Conservation (phyloP, 2,888 invertebrate species). For the Axea sp. region DNA sequence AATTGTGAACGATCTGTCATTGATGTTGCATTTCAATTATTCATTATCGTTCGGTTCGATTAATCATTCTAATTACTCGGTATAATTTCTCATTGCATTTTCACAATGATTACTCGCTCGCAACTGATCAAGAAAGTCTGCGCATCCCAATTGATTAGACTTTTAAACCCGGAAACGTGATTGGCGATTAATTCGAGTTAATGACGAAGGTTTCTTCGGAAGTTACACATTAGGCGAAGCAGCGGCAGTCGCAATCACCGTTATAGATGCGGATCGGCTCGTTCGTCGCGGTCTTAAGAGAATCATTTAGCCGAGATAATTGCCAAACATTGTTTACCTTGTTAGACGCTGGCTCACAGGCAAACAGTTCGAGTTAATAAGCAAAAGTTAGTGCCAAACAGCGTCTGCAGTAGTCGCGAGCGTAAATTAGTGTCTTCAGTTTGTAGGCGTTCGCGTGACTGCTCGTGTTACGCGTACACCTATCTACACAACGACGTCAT, state of each 20-base stretch:
- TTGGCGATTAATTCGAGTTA: conserved; percentile 32
- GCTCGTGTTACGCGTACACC: conserved; percentile 40
- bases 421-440: conserved; percentile 79
- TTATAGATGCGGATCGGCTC: conserved; percentile 53
- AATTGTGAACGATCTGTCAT: no score
- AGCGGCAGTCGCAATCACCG: conserved; percentile 30
- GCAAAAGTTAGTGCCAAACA: conserved; percentile 64
- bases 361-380: conserved; percentile 77
- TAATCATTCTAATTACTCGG: no score
- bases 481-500: no score
- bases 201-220: conserved; percentile 35
- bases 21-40: no score
- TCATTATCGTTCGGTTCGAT: no score
- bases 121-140: not conserved
- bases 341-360: conserved; percentile 74
- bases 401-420: conserved; percentile 63
- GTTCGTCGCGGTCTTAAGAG: conserved; percentile 37
- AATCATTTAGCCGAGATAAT: conserved; percentile 72
- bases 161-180: conserved; percentile 24
- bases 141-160: not conserved
- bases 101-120: no score
- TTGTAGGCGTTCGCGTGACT: conserved; percentile 75
- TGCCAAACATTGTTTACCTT: conserved; percentile 79
- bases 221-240: conserved; percentile 29
- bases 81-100: no score